These are phyloP conservation scores for Eupithecia exiguata DNA, from an alignment of 2,888 invertebrate genomes.

Conservation along the genomic window DNA sequence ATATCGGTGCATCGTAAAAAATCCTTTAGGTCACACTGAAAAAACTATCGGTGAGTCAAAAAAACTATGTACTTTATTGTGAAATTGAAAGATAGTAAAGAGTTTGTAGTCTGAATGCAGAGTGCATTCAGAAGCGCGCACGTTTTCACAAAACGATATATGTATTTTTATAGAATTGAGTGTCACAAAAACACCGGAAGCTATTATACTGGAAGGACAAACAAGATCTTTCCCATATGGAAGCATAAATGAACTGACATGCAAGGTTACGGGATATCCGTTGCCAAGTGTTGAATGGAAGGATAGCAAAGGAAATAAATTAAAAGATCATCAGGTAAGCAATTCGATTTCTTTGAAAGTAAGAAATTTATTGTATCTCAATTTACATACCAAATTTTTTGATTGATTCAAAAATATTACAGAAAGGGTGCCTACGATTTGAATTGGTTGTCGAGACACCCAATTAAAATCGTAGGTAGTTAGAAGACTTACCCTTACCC, in stretches of 20 bases:
- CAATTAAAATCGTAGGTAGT: too few species aligned
- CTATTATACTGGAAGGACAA: slow-evolving; percentile 20
- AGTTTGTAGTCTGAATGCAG: neutral
- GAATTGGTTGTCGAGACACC: neutral
- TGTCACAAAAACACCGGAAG: slow-evolving; percentile 22
- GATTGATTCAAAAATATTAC: neutral
- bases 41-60: slow-evolving; percentile 4
- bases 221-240: slow-evolving; percentile 19
- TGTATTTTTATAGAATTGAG: slow-evolving; percentile 28
- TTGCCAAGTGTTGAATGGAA: slow-evolving; percentile 28
- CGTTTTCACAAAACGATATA: neutral
- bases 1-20: slow-evolving; percentile 24
- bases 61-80: too few species aligned
- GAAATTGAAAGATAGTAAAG: neutral
- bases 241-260: slow-evolving; percentile 17
- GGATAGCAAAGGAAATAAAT: slow-evolving; percentile 20
- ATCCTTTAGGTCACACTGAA: neutral
- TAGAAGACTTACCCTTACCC: too few species aligned
- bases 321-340: slow-evolving; percentile 12
- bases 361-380: neutral
- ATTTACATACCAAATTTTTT: neutral
- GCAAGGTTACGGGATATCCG: slow-evolving; percentile 26
- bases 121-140: too few species aligned
- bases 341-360: neutral
- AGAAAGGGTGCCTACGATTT: neutral